These are phyloP conservation scores for Leptobrachium leishanense DNA, from an alignment of 2,113 vertebrate genomes.

Conservation along the genomic window DNA sequence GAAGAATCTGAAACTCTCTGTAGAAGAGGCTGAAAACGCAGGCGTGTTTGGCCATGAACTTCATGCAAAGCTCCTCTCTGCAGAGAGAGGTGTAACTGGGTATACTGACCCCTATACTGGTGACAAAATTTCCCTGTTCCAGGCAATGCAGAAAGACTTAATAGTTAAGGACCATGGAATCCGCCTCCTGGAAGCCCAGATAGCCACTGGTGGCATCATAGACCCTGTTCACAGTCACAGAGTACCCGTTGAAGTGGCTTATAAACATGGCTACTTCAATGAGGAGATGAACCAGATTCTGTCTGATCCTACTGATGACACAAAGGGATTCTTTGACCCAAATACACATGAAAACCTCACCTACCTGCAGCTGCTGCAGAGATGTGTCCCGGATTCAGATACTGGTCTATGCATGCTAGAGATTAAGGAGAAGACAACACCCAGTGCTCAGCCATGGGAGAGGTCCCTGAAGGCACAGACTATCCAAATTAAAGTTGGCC, in stretches of 20 bases:
- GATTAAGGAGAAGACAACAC: slow-evolving; percentile 52
- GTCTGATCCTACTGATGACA: slow-evolving; percentile 60
- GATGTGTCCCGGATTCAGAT: slow-evolving; percentile 64
- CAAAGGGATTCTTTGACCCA: slow-evolving; percentile 86
- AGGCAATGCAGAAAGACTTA: slow-evolving; percentile 79
- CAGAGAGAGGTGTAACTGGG: slow-evolving; percentile 61
- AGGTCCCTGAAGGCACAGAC: not conserved
- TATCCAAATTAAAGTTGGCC: slow-evolving; percentile 50
- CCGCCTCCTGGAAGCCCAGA: slow-evolving; percentile 76
- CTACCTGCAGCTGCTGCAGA: slow-evolving; percentile 72
- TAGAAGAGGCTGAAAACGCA: slow-evolving; percentile 49
- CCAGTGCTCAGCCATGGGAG: slow-evolving; percentile 38
- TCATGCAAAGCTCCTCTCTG: slow-evolving; percentile 61
- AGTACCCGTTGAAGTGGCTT: slow-evolving; percentile 71
- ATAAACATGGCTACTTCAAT: slow-evolving; percentile 59
- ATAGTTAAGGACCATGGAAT: slow-evolving; percentile 81
- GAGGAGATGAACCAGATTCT: slow-evolving; percentile 66
- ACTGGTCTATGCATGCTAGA: slow-evolving; percentile 66
- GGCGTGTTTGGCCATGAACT: slow-evolving; percentile 64
- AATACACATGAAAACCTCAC: slow-evolving; percentile 87
- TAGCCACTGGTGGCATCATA: slow-evolving; percentile 76
- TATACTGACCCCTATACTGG: slow-evolving; percentile 64
- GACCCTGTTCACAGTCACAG: slow-evolving; percentile 69
- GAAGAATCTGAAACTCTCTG: slow-evolving; percentile 46
- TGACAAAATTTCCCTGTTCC: slow-evolving; percentile 59